Evolutionary conservation across 2,888 invertebrate species (phyloP).

Genomic region (Matsumyia berberina): DNA sequence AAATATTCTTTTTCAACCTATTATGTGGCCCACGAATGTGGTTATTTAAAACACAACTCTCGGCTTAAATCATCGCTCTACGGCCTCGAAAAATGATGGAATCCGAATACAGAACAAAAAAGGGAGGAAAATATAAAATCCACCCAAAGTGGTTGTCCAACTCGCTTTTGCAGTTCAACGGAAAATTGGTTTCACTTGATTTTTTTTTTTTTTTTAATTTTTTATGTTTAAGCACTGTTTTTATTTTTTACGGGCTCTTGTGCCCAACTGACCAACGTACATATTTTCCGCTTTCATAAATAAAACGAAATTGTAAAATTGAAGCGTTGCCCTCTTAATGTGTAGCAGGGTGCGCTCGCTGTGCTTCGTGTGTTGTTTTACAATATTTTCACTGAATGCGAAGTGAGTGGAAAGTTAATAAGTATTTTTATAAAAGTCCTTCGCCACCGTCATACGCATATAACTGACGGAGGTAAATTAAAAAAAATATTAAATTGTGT

Average conservation of each 20-base stretch:
- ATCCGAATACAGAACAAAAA: constrained; percentile 23
- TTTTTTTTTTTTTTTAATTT: constrained; percentile 37
- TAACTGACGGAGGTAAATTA: constrained; percentile 10
- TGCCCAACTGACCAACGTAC: constrained; percentile 72
- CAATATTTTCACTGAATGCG: constrained; percentile 34
- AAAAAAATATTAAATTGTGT: too few species aligned
- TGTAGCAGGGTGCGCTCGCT: constrained; percentile 24
- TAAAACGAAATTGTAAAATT: constrained; percentile 76
- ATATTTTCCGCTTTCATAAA: constrained; percentile 75
- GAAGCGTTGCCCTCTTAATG: constrained; percentile 69
- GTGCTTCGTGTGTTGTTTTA: constrained; percentile 28
- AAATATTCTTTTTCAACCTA: constrained; percentile 58
- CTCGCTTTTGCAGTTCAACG: constrained; percentile 57
- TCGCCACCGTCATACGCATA: constrained; percentile 50
- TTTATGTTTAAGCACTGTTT: constrained; percentile 69
- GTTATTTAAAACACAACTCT: constrained; percentile 60
- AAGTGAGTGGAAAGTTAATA: constrained; percentile 74
- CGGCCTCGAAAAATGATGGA: constrained; percentile 54
- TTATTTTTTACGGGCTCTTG: constrained; percentile 63
- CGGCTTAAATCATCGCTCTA: constrained; percentile 34
- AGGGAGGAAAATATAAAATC: constrained; percentile 42
- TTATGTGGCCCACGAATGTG: constrained; percentile 27
- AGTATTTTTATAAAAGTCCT: constrained; percentile 65
- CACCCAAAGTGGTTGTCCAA: constrained; percentile 56
- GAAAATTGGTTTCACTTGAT: constrained; percentile 71